phyloP scores from a whole-genome alignment of 2,113 vertebrate genomes.

The Elachura formosa region DNA sequence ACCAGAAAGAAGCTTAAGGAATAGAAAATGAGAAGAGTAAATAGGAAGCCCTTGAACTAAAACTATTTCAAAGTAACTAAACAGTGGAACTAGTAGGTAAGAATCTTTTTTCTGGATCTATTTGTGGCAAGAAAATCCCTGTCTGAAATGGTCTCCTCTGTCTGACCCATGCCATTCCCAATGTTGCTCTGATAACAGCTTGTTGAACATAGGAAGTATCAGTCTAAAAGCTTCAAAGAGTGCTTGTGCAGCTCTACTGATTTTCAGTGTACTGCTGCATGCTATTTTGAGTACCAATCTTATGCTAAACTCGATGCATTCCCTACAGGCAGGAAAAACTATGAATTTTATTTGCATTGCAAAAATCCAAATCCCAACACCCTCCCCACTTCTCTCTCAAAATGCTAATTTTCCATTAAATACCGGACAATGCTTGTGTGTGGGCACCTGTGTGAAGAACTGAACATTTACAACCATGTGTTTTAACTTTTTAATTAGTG shows the following conservation, averaged over 20 bases:
- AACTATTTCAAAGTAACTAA: background rate
- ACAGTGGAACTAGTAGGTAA: background rate
- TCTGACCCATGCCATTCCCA: background rate
- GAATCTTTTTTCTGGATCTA: background rate
- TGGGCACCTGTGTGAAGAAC: background rate
- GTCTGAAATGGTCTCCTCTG: background rate
- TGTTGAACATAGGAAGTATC: background rate
- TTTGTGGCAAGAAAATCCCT: background rate
- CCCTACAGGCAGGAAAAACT: background rate
- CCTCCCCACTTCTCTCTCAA: background rate
- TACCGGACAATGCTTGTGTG: background rate
- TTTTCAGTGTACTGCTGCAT: background rate
- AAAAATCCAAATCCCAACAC: rapidly evolving
- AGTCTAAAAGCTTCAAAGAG: background rate
- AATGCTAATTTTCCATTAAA: background rate
- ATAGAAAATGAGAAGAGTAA: background rate
- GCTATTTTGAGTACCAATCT: background rate
- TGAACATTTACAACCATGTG: background rate
- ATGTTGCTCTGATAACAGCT: background rate
- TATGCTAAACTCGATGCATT: background rate
- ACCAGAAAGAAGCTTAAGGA: background rate
- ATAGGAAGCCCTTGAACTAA: background rate
- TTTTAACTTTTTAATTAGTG: background rate
- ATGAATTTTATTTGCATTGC: rapidly evolving
- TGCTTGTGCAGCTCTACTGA: background rate